A percentile compares a stretch with the other conserved stretches of the same genome.
Conservation (phyloP, 2,888 invertebrate species). For the Sepiola atlantica region DNA sequence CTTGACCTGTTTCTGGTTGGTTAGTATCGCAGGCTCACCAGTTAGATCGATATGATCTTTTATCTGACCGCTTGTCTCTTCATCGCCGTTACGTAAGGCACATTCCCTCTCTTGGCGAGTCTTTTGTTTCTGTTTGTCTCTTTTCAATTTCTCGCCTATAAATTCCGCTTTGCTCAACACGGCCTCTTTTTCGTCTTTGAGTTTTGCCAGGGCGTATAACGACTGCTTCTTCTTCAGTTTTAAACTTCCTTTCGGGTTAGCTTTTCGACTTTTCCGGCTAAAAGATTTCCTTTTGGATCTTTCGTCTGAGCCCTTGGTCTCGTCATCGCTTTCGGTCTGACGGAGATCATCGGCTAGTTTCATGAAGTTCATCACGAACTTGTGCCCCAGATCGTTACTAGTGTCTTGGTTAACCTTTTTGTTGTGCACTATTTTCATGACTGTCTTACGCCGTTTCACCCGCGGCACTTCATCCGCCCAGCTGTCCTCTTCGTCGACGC, state of each 20-base stretch:
- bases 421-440: constrained; percentile 58
- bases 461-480: constrained; percentile 63
- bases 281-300: not conserved
- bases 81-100: not conserved
- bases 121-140: not conserved
- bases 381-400: constrained; percentile 58
- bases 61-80: not conserved
- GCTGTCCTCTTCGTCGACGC: constrained; percentile 63
- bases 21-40: not conserved
- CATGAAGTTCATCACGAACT: constrained; percentile 64
- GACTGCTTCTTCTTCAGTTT: constrained; percentile 3
- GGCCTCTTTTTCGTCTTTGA: not conserved
- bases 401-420: constrained; percentile 55
- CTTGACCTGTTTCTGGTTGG: not conserved
- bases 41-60: not conserved
- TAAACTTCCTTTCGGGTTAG: not conserved
- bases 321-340: constrained; percentile 55
- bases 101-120: not conserved
- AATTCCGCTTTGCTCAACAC: constrained; percentile 9
- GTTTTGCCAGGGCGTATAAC: not conserved
- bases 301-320: not conserved
- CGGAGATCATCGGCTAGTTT: constrained; percentile 65
- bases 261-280: not conserved
- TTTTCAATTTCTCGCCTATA: not conserved
- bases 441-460: constrained; percentile 59